Base-by-base conservation (phyloP, 2,113 vertebrate species). In the Cichladusa arquata region DNA sequence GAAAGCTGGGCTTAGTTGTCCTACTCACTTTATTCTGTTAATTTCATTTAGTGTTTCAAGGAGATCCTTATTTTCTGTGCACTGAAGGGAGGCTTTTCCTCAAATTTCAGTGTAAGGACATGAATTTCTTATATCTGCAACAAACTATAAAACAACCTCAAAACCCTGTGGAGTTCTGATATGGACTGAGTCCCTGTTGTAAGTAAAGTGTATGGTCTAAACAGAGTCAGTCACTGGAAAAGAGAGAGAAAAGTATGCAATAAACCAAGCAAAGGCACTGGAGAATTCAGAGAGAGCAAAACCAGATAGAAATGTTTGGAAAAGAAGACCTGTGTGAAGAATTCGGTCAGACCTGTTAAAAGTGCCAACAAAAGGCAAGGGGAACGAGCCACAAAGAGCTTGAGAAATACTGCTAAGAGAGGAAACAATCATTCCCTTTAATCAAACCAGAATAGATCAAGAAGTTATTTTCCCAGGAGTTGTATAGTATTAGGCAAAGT, bases 371-470 rank as follows among this genome's bases (percentile, higher is more conserved):
- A 70, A 72, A 88, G 79, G 62, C 36, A 61, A 85, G 71, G 67
- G 36, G 38, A 80, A 74, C 25, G 20, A 92, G 34, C 61, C 1
- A 0, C 71, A 70, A 80, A 73, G n/a, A 77, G 14, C 42, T 86
- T 61, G 58, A 86, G 66, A 86, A 66, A 38, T 57, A 80, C 2
- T 77, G 33, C 38, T 77, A 50, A 86, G 90, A 88, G 69, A 92
- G 79, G 69, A 81, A 95, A 82, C 23, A 72, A 33, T 77, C 8
- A 51, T 91, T 84, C 45, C 26, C 81, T 92, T 89, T 92, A 90
- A 86, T 96, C 85, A 92, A 77, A 80, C 15, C 60, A 47, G 53
- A 86, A 54, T 22, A 51, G 65, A 91, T 86, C 51, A 78, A 95
- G 82, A 83, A 61, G 26, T 54, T 38, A 48, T 58, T 87, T 84